Base-by-base conservation (phyloP, 2,113 vertebrate species). In the Corythornis vintsioides region DNA sequence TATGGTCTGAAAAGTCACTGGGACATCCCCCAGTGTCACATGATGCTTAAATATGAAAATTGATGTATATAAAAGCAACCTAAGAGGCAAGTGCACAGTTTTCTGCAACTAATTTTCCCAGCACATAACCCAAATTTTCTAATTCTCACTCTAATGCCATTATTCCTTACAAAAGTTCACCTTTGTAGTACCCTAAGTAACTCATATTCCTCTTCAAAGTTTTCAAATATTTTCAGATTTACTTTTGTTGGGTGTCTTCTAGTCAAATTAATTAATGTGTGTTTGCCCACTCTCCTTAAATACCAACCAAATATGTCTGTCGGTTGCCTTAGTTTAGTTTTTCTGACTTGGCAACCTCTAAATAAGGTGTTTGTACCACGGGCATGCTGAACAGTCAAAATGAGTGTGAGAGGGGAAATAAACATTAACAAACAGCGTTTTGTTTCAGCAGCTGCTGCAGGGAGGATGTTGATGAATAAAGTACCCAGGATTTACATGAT, bases 271-370 rank as follows among this genome's bases (percentile, higher is more conserved):
- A 89, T 71, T 53, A 2, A 31, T 10, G 50, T 3, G 1, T 17
- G 13, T 43, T 59, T 52, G 29, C 53, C 43, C 0, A 0, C 25
- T 60, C n/a, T 55, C 48, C 53, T 86, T 64, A 81, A 81, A 52
- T 6, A 47, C 73, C 45, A 42, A 60, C 52, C 33, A 55, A 64
- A 24, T 6, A n/a, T 0, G 1, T n/a, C 65, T 69, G 40, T 25
- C 29, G 20, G 52, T 35, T 76, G 70, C 31, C 89, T 83, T 50
- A 50, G 48, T 50, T 50, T 25, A 50, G 48, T 73, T 88, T 42
- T 60, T 65, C 48, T 52, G 19, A 56, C n/a, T 4, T 89, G 84
- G 91, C 84, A 95, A 17, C 57, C 43, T 78, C 48, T 90, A 64
- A 89, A 86, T 86, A 33, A 90, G 42, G 42, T 80, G 60, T 50